These are phyloP conservation scores for Oopsacas minuta DNA, from an alignment of 37 sponge, comb jelly and placozoan species.

Conservation along the genomic window DNA sequence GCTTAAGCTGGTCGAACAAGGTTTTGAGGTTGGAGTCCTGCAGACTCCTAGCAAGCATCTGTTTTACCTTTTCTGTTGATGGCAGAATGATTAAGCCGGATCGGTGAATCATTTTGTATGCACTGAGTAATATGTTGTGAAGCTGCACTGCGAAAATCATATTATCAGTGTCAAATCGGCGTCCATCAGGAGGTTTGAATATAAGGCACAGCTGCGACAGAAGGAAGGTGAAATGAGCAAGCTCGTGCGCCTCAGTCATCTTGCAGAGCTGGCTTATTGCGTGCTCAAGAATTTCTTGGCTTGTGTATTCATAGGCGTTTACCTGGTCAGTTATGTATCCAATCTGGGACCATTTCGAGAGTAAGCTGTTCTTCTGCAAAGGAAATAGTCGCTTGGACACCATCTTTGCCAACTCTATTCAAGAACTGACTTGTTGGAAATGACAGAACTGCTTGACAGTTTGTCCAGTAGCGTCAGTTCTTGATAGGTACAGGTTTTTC, in stretches of 20 bases:
- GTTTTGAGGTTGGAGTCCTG: conserved; percentile 19
- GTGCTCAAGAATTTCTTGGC: conserved; percentile 14
- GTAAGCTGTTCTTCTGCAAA: conserved; percentile 19
- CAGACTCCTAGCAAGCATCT: conserved; percentile 17
- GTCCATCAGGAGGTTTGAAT: conserved; percentile 8
- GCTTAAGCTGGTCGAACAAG: conserved; percentile 19
- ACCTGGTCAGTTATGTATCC: conserved; percentile 19
- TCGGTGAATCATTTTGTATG: neutral
- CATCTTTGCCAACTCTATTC: conserved; percentile 12
- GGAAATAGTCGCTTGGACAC: conserved; percentile 17
- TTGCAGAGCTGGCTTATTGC: conserved; percentile 20
- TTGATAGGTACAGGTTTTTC: conserved; percentile 19
- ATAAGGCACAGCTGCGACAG: conserved; percentile 19
- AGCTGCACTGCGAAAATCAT: conserved; percentile 17
- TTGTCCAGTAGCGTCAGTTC: conserved; percentile 17
- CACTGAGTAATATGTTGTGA: conserved; percentile 18
- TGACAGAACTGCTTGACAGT: conserved; percentile 16
- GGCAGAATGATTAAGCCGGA: conserved; percentile 17
- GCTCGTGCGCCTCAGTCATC: conserved; percentile 17
- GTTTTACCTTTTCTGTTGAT: conserved; percentile 20
- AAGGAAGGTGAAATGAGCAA: conserved; percentile 16
- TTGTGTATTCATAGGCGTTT: conserved; percentile 19
- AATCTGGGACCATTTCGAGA: conserved; percentile 20
- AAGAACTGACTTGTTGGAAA: conserved; percentile 19
- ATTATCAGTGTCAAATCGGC: conserved; percentile 14